Evolutionary conservation across 2,888 invertebrate genomes (phyloP).

Genomic region (Agrochola litura): DNA sequence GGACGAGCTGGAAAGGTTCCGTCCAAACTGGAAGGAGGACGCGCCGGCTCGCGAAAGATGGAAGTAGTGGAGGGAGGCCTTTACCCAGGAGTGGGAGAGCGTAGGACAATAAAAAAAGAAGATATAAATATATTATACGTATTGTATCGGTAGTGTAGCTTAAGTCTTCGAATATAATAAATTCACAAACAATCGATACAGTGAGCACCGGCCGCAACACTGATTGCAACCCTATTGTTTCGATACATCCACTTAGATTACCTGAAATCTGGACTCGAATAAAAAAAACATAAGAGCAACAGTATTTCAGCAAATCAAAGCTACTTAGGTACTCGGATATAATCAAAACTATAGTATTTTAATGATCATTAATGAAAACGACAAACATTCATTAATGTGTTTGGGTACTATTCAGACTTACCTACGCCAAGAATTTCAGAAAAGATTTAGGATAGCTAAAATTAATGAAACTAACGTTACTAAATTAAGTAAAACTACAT

Average conservation of each 20-base stretch:
- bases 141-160: not conserved
- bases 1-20: too few species aligned
- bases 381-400: not conserved
- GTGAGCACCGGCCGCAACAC: conserved; percentile 36
- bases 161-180: conserved; percentile 38
- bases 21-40: too few species aligned
- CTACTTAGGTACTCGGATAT: too few species aligned
- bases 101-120: too few species aligned
- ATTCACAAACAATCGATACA: conserved; percentile 39
- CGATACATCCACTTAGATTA: conserved; percentile 36
- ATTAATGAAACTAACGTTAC: not conserved
- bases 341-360: not conserved
- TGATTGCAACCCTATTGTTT: conserved; percentile 62
- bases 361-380: not conserved
- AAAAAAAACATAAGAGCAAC: not conserved
- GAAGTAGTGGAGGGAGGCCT: too few species aligned
- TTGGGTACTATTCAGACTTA: not conserved
- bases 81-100: too few species aligned
- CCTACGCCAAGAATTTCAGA: not conserved
- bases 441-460: not conserved
- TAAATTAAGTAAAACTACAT: not conserved
- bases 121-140: not conserved
- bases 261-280: conserved; percentile 19
- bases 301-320: not conserved
- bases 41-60: too few species aligned